Evolutionary conservation across 1,140 invertebrate genomes (phyloP), one percentile per base, ranked within the genome.

Genomic region (Lucilia sericata): DNA sequence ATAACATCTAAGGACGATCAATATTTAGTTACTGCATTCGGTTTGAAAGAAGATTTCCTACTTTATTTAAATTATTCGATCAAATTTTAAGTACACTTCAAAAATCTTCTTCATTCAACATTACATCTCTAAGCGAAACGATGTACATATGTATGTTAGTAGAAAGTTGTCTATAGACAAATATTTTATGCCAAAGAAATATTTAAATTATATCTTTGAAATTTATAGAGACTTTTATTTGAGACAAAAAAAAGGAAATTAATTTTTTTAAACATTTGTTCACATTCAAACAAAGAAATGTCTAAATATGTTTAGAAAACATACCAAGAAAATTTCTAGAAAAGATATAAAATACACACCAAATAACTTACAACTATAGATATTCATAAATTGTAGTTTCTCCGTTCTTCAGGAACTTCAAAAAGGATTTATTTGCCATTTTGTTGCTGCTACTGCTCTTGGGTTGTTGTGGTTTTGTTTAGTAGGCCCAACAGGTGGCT

Each of bases 401-500:
- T 70, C 0, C n/a, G 55, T 60, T 30, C 60, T 65, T 10, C 7
- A 70, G n/a, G 65, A n/a, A n/a, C 7, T 5, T 3, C 9, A 25
- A 1, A 25, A 70, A 70, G n/a, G 65, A 70, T 70, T 70, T 70
- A 70, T 21, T 21, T 70, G 51, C 51, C 14, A 55, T n/a, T 55
- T 55, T 55, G 51, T 55, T 55, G 65, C 0, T 70, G 55, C 55
- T n/a, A 60, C 14, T 60, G 42, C 42, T 60, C 55, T 60, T 17
- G 17, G 55, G 14, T 17, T 60, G 19, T 70, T 70, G 65, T 70
- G 65, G 65, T 70, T 30, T 70, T 21, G 65, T 21, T 70, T 60
- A 60, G n/a, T n/a, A 70, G n/a, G 9, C 19, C n/a, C 65, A 70
- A 70, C 65, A 70, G 65, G 65, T 70, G 65, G 65, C 65, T n/a